These are phyloP conservation scores for Artemisiospiza belli DNA, from an alignment of 2,113 vertebrate species.

Conservation along the genomic window DNA sequence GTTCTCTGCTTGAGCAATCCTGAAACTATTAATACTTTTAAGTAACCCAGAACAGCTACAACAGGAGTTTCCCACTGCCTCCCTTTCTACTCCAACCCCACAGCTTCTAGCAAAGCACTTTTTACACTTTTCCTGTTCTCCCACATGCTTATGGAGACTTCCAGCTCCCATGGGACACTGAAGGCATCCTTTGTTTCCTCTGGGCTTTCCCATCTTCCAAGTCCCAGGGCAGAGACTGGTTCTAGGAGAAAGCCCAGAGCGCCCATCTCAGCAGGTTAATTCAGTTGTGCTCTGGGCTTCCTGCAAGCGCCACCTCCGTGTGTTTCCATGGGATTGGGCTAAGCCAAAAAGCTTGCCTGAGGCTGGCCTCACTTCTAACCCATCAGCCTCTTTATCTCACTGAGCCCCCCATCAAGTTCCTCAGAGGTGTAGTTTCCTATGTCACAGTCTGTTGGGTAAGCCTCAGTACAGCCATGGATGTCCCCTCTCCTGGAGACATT, in stretches of 20 bases:
- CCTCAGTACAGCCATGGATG: background rate
- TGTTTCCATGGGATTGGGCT: background rate
- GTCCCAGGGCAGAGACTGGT: background rate
- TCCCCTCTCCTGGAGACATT: background rate
- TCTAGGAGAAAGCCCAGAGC: background rate
- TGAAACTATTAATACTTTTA: background rate
- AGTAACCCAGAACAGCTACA: background rate
- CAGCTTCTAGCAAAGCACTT: background rate
- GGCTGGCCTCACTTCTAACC: background rate
- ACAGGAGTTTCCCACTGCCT: background rate
- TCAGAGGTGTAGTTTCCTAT: background rate
- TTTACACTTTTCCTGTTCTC: background rate
- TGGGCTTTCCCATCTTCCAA: background rate
- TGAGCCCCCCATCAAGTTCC: background rate
- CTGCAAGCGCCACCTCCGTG: rapidly evolving
- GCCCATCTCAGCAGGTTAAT: background rate
- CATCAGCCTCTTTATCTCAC: background rate
- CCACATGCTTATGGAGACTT: background rate
- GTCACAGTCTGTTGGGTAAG: background rate
- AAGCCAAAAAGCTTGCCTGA: background rate
- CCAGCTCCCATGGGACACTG: background rate
- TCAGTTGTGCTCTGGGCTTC: background rate
- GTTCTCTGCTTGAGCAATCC: background rate
- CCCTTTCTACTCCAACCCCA: background rate
- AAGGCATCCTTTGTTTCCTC: background rate